Evolutionary conservation across 2,888 invertebrate species (phyloP), one percentile per base, ranked within the genome.

Genomic region (Macrosoma leucophasiata): DNA sequence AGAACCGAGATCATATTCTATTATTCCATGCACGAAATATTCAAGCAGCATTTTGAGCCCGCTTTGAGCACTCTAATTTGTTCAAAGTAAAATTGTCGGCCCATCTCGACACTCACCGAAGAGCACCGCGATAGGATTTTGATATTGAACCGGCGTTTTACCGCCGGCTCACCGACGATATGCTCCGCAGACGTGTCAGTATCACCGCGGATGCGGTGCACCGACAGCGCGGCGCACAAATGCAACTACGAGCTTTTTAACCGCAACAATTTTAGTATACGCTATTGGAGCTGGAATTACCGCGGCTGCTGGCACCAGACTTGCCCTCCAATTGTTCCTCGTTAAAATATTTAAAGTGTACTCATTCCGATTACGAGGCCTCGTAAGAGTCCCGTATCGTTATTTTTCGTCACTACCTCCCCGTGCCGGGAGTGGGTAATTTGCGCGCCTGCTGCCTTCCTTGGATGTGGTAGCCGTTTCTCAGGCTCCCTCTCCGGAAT

Each of bases 401-500:
- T 87, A 88, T 88, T 87, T 88, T 84, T 87, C 84, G 88, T 88
- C 87, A 88, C 87, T 87, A 87, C 87, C 87, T 56, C 55, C 55
- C 53, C 46, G 55, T 52, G 55, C 47, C 48, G 50, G 51, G 51
- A 50, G 46, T 46, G 48, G 48, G 51, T 27, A 27, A 27, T 27
- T 27, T 18, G 84, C 87, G 87, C 87, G 87, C 87, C 87, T 88
- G 88, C 88, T 89, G 88, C 88, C 87, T 87, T 88, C 88, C 88
- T 89, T 88, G 84, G 88, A 88, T 86, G 87, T 88, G 87, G 86
- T 87, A 87, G 87, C 88, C 86, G 85, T 88, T 87, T 87, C 87
- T 88, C 87, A 88, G 86, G 88, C 87, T 88, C 86, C 86, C 87
- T 88, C 88, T 88, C 87, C 88, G 87, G 88, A 89, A 88, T 88